phyloP scores from a whole-genome alignment of 2,113 vertebrate species.

The Oryzias celebensis region DNA sequence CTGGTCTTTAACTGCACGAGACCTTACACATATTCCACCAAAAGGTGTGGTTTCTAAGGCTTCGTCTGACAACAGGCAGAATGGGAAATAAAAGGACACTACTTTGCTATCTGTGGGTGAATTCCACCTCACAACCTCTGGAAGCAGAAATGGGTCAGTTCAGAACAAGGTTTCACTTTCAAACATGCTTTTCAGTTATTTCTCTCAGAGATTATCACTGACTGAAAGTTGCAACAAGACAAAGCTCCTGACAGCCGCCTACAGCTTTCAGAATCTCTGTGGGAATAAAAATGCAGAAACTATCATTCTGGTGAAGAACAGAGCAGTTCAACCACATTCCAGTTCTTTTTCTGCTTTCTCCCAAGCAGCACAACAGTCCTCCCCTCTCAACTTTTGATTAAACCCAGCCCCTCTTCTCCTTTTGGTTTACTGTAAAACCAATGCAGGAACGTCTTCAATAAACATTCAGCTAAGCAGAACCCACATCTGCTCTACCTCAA shows the following conservation, averaged over 20 bases:
- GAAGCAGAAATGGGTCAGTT: slow-evolving; percentile 9
- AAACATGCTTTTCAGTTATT: background rate
- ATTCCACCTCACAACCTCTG: slow-evolving; percentile 45
- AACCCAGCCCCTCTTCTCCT: slow-evolving; percentile 56
- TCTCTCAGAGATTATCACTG: slow-evolving; percentile 41
- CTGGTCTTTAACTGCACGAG: background rate
- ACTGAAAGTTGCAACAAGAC: slow-evolving; percentile 3
- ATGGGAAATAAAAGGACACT: slow-evolving; percentile 41
- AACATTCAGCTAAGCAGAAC: slow-evolving; percentile 45
- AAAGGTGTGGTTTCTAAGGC: slow-evolving; percentile 18
- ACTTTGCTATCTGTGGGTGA: slow-evolving; percentile 24
- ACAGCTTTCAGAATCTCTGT: too few species aligned
- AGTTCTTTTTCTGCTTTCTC: slow-evolving; percentile 26
- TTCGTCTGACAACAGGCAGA: slow-evolving; percentile 38
- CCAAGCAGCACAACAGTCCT: background rate
- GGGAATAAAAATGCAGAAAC: too few species aligned
- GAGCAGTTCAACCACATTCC: slow-evolving; percentile 25
- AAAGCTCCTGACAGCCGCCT: background rate
- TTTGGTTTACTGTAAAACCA: slow-evolving; percentile 47
- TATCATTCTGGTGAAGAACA: background rate
- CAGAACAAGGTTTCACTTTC: slow-evolving; percentile 37
- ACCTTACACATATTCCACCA: background rate
- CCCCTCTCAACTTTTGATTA: slow-evolving; percentile 30
- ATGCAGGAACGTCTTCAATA: slow-evolving; percentile 55
- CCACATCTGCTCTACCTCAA: slow-evolving; percentile 51